Evolutionary conservation across 2,797 vertebrate species (phyloP), one percentile per base, ranked within the genome.

Genomic region (Spinibarbus caldwelli): DNA sequence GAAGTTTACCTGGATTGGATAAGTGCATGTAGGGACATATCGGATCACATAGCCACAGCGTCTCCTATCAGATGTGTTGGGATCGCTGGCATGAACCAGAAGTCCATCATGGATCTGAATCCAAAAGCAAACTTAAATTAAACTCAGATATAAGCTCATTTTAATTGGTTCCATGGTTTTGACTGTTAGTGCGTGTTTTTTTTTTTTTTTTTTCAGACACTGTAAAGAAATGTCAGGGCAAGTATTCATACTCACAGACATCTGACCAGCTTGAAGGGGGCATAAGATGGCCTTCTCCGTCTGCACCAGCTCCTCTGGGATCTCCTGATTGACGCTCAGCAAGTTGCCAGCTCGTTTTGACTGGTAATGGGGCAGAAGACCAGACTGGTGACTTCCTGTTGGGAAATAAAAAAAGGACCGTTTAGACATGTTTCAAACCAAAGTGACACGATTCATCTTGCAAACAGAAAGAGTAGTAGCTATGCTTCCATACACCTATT

Each of bases 281-380:
- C 96, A 96, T 23, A 95, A 64, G 81, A 95, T 47, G 47, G 94
- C 89, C 0, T 93, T 86, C 4, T 93, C 92, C 31, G 78, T 87
- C 75, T 94, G 84, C 54, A 96, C 86, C 87, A 96, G 89, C 73
- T 95, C 92, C 54, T 92, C 93, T 83, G 95, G 95, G 84, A 96
- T 96, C 91, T 96, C 95, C 88, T 96, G 96, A 86, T 96, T 96
- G 85, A 95, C 93, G 36, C 93, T 90, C 86, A 96, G 92, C 94
- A 96, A 94, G 93, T 96, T 96, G 66, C 95, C 95, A 1, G 85
- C 31, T 26, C 85, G 90, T 14, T 29, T 19, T 29, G 95, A 92
- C 41, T 84, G 87, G 0, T 23, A 91, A 90, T 96, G 96, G 29
- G 91, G 93, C 67, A 95, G 82, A 87, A 95, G 90, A 34, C 96